Percentiles rank a stretch among this genome's conserved stretches.
These are phyloP conservation scores for Mus spretus DNA, from an alignment of 2,797 vertebrate genomes.

Conservation along the genomic window DNA sequence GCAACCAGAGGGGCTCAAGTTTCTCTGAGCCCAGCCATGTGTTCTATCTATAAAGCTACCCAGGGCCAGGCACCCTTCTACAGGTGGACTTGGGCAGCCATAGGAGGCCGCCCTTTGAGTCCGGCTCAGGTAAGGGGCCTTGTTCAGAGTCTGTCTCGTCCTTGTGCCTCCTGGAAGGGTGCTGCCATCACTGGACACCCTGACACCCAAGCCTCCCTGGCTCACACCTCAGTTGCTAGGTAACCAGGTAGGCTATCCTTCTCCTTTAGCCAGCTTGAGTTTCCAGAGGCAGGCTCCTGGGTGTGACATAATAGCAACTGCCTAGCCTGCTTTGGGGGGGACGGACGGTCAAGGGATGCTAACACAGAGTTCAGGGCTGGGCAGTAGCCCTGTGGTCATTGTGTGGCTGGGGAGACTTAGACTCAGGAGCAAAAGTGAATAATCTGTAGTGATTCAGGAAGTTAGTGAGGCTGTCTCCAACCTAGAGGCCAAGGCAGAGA, in stretches of 20 bases:
- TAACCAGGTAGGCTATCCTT: constrained; percentile 12
- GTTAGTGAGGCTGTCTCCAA: background rate
- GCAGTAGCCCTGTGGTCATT: background rate
- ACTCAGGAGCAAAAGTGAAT: background rate
- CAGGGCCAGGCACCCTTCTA: background rate
- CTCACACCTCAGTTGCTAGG: constrained; percentile 58
- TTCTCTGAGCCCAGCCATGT: background rate
- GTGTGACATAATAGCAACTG: background rate
- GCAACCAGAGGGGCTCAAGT: background rate
- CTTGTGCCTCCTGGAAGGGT: background rate
- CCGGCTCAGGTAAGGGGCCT: background rate
- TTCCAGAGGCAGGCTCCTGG: constrained; percentile 52
- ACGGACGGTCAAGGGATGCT: no score
- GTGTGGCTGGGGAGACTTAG: background rate
- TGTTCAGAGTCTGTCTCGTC: background rate
- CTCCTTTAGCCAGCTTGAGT: constrained; percentile 49
- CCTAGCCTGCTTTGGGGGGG: background rate
- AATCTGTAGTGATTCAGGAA: background rate
- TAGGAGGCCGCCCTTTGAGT: background rate
- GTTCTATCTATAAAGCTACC: constrained; percentile 59
- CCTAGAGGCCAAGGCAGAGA: background rate
- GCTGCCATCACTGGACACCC: background rate
- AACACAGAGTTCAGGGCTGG: background rate
- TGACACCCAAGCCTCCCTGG: constrained; percentile 74
- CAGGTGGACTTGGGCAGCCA: background rate